Evolutionary conservation across 2,888 invertebrate species (phyloP), one percentile per base, ranked within the genome.

Genomic region (Leptura quadrifasciata): DNA sequence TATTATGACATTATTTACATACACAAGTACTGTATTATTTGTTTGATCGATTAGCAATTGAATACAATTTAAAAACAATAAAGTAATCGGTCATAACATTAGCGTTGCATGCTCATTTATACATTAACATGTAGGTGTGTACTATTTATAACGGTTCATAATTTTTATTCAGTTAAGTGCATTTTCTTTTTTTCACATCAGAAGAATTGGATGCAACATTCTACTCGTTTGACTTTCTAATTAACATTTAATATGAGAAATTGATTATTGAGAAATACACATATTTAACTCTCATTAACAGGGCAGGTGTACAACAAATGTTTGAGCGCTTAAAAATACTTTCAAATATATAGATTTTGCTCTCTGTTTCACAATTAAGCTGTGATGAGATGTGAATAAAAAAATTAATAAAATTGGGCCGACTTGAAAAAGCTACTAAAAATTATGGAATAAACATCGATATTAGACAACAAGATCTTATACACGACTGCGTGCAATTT

Each of bases 211-310:
- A 55, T 31, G 31, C 54, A 52, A n/a, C n/a, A 65, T 65, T 39
- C 65, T 21, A 52, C 65, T 20, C 9, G 20, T n/a, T 47, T 55
- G 27, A 68, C 55, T 68, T 68, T 68, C 68, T 68, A 68, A 68
- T 68, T 68, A 68, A 18, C 31, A 55, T 55, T 68, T 68, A 68
- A 68, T 55, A 55, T 21, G 55, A 67, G 65, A 54, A 68, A 65
- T 65, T 54, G 54, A 47, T 20, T 65, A 18, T 52, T 65, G 39
- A 35, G 18, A 61, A 35, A 61, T 61, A 9, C 39, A 39, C 35
- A n/a, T 8, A 39, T 15, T 39, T 63, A 39, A 39, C 39, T 20
- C 39, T n/a, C 17, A 1, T 20, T 68, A 31, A 17, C 27, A 55
- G 17, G 31, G 12, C 24, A 5, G 5, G 57, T 10, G 35, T 68